Evolutionary conservation across 2,797 vertebrate species (phyloP).

Genomic region (Microctenopoma stevenorrisi): DNA sequence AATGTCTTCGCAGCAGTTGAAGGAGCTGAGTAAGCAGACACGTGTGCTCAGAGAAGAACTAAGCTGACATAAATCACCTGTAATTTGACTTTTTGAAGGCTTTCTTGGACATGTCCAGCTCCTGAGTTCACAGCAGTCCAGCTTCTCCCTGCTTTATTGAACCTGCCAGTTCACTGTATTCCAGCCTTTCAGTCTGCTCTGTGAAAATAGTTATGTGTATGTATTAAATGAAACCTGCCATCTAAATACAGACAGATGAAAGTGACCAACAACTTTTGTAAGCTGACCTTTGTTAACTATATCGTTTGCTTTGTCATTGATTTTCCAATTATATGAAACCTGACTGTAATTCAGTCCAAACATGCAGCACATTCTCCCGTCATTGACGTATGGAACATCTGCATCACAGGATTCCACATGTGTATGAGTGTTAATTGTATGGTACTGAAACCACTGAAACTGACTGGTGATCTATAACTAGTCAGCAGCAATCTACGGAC

Average conservation of each 20-base stretch:
- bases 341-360: too few relatives aligned
- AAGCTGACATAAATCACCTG: constrained; percentile 10
- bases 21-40: constrained; percentile 31
- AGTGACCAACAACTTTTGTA: background rate
- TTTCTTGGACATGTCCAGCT: constrained; percentile 3
- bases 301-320: too few relatives aligned
- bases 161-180: background rate
- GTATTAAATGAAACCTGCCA: background rate
- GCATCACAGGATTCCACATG: too few relatives aligned
- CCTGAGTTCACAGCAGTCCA: constrained; percentile 1
- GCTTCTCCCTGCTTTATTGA: background rate
- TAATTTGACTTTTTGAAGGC: background rate
- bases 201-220: background rate
- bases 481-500: too few relatives aligned
- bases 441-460: too few relatives aligned
- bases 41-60: constrained; percentile 7
- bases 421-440: too few relatives aligned
- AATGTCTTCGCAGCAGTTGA: constrained; percentile 17
- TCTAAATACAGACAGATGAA: too few relatives aligned
- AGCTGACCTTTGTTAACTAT: background rate
- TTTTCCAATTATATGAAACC: background rate
- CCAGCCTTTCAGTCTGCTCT: too few relatives aligned
- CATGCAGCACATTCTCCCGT: too few relatives aligned
- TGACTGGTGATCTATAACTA: too few relatives aligned
- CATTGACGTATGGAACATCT: too few relatives aligned